Evolutionary conservation across 1,140 invertebrate genomes (phyloP).

Genomic region (Danaus plexippus): DNA sequence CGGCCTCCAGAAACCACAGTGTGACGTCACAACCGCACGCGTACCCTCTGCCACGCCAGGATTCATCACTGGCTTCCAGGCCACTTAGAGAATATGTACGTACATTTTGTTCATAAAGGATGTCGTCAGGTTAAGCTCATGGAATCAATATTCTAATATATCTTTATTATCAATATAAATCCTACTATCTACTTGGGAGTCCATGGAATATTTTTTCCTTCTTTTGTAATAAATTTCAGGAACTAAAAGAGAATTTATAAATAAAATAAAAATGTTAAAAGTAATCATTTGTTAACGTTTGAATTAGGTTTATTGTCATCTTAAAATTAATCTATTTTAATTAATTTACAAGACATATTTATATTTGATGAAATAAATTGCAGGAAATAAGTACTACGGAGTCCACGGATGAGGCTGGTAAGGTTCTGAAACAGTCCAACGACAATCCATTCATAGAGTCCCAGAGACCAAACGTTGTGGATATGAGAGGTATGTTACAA

Average conservation of each 20-base stretch:
- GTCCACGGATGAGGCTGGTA: conserved; percentile 84
- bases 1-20: conserved; percentile 78
- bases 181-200: no score
- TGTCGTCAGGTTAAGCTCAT: no score
- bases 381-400: conserved; percentile 79
- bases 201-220: no score
- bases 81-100: conserved; percentile 81
- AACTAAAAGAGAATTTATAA: no score
- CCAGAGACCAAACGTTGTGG: conserved; percentile 89
- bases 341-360: conserved; percentile 4
- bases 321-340: neutral
- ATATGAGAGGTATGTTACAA: conserved; percentile 87
- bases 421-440: conserved; percentile 82
- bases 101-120: conserved; percentile 12
- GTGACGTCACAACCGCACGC: conserved; percentile 71
- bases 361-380: conserved; percentile 18
- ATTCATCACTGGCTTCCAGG: conserved; percentile 78
- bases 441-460: conserved; percentile 94
- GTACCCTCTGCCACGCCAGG: conserved; percentile 78
- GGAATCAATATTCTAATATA: no score
- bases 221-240: no score
- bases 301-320: no score
- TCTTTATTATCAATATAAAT: no score
- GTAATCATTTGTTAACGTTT: no score
- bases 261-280: no score